A percentile compares a stretch with the other conserved stretches of the same genome.
phyloP scores from a whole-genome alignment of 2,113 vertebrate species.

The Tyrannus savana region DNA sequence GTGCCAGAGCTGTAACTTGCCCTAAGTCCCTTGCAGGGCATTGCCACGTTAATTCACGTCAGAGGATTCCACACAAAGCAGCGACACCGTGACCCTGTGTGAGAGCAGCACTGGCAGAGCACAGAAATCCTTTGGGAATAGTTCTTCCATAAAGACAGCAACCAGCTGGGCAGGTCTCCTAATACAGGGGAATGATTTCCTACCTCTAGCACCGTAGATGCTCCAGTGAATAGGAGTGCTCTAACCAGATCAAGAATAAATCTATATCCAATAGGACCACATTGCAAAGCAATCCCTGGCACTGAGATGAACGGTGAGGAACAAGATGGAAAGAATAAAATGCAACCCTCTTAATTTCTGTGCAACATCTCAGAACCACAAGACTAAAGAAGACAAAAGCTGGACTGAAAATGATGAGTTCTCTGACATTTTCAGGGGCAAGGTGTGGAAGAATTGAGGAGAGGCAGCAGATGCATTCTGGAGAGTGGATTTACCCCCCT shows the following conservation, averaged over 20 bases:
- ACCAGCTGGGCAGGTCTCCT: not conserved
- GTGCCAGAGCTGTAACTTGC: not conserved
- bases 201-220: rapidly evolving
- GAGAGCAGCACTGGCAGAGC: not conserved
- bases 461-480: not conserved
- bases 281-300: not conserved
- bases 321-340: not conserved
- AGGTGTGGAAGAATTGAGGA: not conserved
- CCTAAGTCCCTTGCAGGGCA: not conserved
- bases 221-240: not conserved
- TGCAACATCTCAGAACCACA: not conserved
- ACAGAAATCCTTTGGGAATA: not conserved
- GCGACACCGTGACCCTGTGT: not conserved
- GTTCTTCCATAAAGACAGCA: not conserved
- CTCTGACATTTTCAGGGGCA: not conserved
- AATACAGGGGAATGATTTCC: not conserved
- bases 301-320: not conserved
- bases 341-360: not conserved
- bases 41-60: rapidly evolving
- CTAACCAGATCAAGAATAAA: not conserved
- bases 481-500: not conserved
- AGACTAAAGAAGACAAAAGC: not conserved
- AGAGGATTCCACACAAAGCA: rapidly evolving
- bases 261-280: not conserved
- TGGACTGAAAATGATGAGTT: rapidly evolving